phyloP scores from a whole-genome alignment of 2,888 invertebrate genomes.

The Polyommatus iphigenia region DNA sequence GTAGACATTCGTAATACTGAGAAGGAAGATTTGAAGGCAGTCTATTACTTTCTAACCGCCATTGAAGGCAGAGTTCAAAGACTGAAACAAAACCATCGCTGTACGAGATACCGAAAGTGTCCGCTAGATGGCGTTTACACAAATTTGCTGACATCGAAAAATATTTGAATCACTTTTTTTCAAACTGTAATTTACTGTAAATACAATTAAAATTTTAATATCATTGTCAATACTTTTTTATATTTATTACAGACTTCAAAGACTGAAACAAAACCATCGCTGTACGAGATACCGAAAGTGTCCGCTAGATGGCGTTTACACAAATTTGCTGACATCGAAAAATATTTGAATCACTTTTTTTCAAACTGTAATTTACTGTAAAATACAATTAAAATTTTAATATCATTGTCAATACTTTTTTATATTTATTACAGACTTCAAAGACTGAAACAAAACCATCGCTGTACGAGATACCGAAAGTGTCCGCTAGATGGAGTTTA shows the following conservation, averaged over 20 bases:
- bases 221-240: too few relatives aligned
- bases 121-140: slow-evolving; percentile 47
- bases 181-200: background rate
- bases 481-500: slow-evolving; percentile 46
- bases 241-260: slow-evolving; percentile 58
- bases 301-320: slow-evolving; percentile 47
- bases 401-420: too few relatives aligned
- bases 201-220: background rate
- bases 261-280: slow-evolving; percentile 49
- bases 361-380: too few relatives aligned
- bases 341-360: background rate
- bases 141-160: background rate
- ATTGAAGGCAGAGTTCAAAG: slow-evolving; percentile 67
- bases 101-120: slow-evolving; percentile 23
- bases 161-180: background rate
- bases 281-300: slow-evolving; percentile 24
- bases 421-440: slow-evolving; percentile 56
- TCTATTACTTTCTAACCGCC: slow-evolving; percentile 60
- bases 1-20: slow-evolving; percentile 57
- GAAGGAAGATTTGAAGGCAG: slow-evolving; percentile 55
- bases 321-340: background rate
- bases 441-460: slow-evolving; percentile 50
- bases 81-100: slow-evolving; percentile 46
- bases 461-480: slow-evolving; percentile 25
- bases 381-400: background rate